Evolutionary conservation across 2,113 vertebrate species (phyloP), one percentile per base, ranked within the genome.

Genomic region (Vimba vimba): DNA sequence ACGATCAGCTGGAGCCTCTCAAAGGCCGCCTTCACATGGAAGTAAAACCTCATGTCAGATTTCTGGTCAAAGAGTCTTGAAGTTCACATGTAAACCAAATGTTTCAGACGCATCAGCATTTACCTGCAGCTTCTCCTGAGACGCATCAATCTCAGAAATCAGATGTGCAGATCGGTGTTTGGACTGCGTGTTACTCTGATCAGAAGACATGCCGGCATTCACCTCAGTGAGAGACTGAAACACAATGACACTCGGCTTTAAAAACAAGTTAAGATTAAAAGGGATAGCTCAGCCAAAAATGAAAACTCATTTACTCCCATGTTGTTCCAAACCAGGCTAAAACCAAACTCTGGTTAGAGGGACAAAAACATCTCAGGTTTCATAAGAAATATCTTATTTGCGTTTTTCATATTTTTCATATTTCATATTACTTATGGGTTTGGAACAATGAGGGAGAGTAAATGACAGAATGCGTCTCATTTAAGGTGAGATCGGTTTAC

Each of bases 101-200:
- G 19, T 21, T 55, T 55, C 43, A 10, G 11, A 17, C 5, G 12
- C n/a, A 12, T 17, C 10, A 84, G 4, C 11, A 3, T 59, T 47
- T 85, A 95, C 93, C 92, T 94, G 88, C 15, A 94, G 85, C 15
- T 88, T 87, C 33, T 0, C n/a, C 1, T 79, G 50, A 0, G 91
- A 93, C 1, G 85, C 47, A 0, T 91, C 81, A 13, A 95, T 89
- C 33, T 27, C 87, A 1, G 83, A 84, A 0, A 76, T 55, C 6
- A 85, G 45, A 30, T 52, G 75, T 60, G 47, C 2, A 6, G 25
- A 17, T 0, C 6, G 36, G 43, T 87, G 78, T 76, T 25, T 83
- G 77, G 10, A 25, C 17, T 23, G 0, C 8, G 1, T 7, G 55
- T n/a, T 19, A 27, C 86, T 47, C 82, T 93, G 87, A 74, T 92